phyloP scores from a whole-genome alignment of 2,797 vertebrate genomes.

The Sebastes reedi region DNA sequence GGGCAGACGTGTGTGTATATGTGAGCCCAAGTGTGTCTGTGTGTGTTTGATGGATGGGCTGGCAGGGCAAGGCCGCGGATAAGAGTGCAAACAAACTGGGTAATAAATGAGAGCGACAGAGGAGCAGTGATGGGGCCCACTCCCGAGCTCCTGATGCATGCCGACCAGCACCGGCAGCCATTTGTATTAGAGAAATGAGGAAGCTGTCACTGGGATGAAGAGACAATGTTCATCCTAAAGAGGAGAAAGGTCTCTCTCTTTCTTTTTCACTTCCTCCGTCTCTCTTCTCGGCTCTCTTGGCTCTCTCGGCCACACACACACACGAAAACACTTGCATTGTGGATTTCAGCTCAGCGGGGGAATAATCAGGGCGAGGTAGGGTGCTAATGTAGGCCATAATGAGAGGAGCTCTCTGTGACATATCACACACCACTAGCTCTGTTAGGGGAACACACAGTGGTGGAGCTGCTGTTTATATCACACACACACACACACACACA shows the following conservation, averaged over 20 bases:
- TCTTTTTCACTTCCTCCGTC: slow-evolving; percentile 13
- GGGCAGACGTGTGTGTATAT: slow-evolving; percentile 75
- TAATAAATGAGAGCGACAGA: slow-evolving; percentile 94
- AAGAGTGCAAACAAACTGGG: slow-evolving; percentile 96
- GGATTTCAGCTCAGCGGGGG: slow-evolving; percentile 73
- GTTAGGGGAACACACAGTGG: slow-evolving; percentile 42
- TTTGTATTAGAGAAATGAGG: slow-evolving; percentile 95
- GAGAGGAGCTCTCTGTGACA: slow-evolving; percentile 74
- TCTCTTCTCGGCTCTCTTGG: not conserved
- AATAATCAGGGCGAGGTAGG: slow-evolving; percentile 82
- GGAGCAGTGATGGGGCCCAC: slow-evolving; percentile 87
- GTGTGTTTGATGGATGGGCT: slow-evolving; percentile 92
- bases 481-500: slow-evolving; percentile 44
- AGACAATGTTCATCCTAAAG: slow-evolving; percentile 76
- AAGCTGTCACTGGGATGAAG: slow-evolving; percentile 85
- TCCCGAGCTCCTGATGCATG: slow-evolving; percentile 90
- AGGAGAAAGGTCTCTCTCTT: slow-evolving; percentile 32
- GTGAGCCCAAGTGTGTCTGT: slow-evolving; percentile 61
- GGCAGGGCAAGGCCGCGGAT: slow-evolving; percentile 94
- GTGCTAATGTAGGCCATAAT: slow-evolving; percentile 83
- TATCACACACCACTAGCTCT: slow-evolving; percentile 60
- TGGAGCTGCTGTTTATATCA: slow-evolving; percentile 40
- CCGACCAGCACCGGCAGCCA: slow-evolving; percentile 86
- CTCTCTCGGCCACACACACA: not conserved
- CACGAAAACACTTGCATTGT: slow-evolving; percentile 46